Percentiles rank a stretch among this genome's conserved stretches.
phyloP scores from a whole-genome alignment of 2,113 vertebrate species.

The Poecile atricapillus region DNA sequence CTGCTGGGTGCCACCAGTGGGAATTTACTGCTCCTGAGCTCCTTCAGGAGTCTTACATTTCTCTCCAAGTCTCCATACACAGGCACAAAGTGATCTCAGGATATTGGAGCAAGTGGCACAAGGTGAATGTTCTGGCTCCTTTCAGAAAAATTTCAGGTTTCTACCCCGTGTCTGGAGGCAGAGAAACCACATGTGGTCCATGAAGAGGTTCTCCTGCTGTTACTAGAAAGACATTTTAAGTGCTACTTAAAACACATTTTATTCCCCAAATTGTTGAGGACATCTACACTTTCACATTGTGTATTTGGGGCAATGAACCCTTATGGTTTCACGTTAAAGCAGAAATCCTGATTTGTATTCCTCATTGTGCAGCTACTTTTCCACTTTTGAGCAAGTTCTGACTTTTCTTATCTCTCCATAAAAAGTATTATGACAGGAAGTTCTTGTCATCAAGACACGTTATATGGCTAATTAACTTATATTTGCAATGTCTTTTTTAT shows the following conservation, averaged over 20 bases:
- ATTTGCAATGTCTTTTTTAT: slow-evolving; percentile 46
- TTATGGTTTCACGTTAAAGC: neutral
- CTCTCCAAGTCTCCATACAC: neutral
- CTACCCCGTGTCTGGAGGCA: neutral
- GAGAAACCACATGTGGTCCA: rapidly evolving
- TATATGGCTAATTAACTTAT: slow-evolving; percentile 43
- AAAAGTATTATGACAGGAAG: slow-evolving; percentile 27
- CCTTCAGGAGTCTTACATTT: neutral
- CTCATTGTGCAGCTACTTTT: neutral
- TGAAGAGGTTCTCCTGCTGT: neutral
- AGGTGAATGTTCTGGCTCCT: neutral
- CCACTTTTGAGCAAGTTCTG: neutral
- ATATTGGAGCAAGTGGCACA: neutral
- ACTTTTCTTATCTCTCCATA: neutral
- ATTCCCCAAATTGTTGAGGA: neutral
- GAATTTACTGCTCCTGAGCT: neutral
- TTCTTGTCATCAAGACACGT: slow-evolving; percentile 16
- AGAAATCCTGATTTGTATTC: neutral
- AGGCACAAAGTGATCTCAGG: neutral
- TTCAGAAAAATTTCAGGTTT: neutral
- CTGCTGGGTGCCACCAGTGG: neutral
- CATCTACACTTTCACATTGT: neutral
- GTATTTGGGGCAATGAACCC: neutral
- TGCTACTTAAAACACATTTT: neutral
- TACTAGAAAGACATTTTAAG: neutral